These are phyloP conservation scores for Brevipalpus yothersi DNA, from an alignment of 1,140 invertebrate species.

Conservation along the genomic window DNA sequence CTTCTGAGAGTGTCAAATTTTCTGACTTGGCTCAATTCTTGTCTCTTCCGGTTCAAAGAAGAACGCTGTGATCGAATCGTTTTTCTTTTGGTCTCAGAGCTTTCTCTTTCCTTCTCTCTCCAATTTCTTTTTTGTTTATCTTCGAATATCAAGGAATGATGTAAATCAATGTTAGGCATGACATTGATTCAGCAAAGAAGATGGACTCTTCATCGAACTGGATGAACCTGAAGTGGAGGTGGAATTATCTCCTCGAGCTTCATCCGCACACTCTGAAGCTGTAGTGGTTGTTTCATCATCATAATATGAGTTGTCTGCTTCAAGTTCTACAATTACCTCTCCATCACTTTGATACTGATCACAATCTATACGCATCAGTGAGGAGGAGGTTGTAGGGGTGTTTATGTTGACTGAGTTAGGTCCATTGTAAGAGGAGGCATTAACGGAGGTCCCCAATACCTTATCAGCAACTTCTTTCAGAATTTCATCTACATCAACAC, in stretches of 20 bases:
- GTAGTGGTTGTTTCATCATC: constrained; percentile 2
- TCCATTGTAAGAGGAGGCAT: background rate
- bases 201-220: no score
- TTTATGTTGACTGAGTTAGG: background rate
- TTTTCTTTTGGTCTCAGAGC: no score
- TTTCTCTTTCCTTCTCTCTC: no score
- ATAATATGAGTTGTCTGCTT: background rate
- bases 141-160: no score
- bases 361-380: background rate
- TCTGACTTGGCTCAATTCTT: no score
- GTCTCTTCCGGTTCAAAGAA: no score
- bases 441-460: background rate
- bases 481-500: background rate
- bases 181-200: no score
- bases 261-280: constrained; percentile 1
- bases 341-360: constrained; percentile 1
- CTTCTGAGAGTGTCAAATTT: no score
- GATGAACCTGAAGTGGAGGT: background rate
- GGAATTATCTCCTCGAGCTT: background rate
- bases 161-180: no score
- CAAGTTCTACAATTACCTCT: constrained; percentile 1
- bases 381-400: background rate
- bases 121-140: no score
- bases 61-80: no score
- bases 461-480: background rate